These are phyloP conservation scores for Melanchra persicariae DNA, from an alignment of 2,888 invertebrate genomes.

Conservation along the genomic window DNA sequence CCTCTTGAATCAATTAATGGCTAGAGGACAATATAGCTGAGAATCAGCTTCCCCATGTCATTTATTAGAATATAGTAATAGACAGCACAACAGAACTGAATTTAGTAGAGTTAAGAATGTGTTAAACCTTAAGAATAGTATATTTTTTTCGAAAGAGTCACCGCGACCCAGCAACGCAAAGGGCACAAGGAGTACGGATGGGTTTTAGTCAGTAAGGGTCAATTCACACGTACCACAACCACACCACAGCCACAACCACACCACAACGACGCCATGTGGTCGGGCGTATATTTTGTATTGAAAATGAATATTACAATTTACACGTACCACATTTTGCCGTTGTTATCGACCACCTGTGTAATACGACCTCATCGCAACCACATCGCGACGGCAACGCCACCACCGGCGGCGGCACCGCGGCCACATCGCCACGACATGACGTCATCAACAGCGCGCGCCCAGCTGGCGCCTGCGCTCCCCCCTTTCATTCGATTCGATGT, in stretches of 20 bases:
- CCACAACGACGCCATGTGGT: neutral
- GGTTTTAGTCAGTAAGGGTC: too few relatives aligned
- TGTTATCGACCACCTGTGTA: constrained; percentile 6
- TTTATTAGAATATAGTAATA: too few relatives aligned
- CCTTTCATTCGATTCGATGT: constrained; percentile 38
- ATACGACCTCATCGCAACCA: constrained; percentile 45
- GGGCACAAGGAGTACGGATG: too few relatives aligned
- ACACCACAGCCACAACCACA: too few relatives aligned
- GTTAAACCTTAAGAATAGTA: too few relatives aligned
- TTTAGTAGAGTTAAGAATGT: too few relatives aligned
- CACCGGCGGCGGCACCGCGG: constrained; percentile 54
- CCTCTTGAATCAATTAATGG: too few relatives aligned
- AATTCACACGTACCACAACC: neutral
- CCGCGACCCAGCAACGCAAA: too few relatives aligned
- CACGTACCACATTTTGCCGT: neutral
- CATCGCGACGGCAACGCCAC: constrained; percentile 53
- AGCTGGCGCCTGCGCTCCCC: constrained; percentile 18
- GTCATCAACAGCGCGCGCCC: constrained; percentile 56
- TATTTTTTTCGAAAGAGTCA: too few relatives aligned
- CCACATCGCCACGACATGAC: constrained; percentile 56
- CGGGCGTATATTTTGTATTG: neutral
- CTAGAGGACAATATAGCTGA: too few relatives aligned
- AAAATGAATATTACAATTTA: constrained; percentile 1
- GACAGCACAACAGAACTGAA: too few relatives aligned
- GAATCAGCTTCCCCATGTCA: too few relatives aligned